Percentiles rank a stretch among this genome's conserved stretches.
phyloP scores from a whole-genome alignment of 1,140 invertebrate genomes.

The Nebria ingens region DNA sequence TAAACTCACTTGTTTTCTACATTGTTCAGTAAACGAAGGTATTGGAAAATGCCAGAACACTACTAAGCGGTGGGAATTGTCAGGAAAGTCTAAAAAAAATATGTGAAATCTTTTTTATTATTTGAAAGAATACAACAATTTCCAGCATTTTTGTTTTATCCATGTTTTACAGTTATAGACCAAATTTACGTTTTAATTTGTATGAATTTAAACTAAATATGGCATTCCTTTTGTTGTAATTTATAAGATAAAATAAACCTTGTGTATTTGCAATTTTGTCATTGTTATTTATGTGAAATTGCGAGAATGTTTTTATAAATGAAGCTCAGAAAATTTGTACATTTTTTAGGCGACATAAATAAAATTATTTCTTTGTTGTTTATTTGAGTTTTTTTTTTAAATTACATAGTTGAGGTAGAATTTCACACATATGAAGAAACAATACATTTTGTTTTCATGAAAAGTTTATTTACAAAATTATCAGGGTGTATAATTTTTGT shows the following conservation, averaged over 20 bases:
- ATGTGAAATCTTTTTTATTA: background rate
- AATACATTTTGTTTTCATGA: too few species aligned
- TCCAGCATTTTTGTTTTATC: background rate
- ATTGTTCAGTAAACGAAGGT: too few species aligned
- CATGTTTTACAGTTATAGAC: background rate
- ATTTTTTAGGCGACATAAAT: background rate
- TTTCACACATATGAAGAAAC: background rate
- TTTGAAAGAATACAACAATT: too few species aligned
- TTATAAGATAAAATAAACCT: too few species aligned
- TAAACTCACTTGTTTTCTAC: too few species aligned
- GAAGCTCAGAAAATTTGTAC: background rate
- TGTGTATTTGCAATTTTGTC: too few species aligned
- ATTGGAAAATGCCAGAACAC: too few species aligned
- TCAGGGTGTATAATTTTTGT: background rate
- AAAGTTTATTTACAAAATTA: background rate
- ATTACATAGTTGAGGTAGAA: background rate
- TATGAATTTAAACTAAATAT: background rate
- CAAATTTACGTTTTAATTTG: background rate
- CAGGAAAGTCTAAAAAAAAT: too few species aligned
- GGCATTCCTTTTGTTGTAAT: too few species aligned
- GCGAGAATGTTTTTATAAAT: background rate
- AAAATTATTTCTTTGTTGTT: background rate
- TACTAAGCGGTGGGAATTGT: too few species aligned
- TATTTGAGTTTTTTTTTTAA: background rate
- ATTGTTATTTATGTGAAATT: background rate